phyloP scores from a whole-genome alignment of 2,797 vertebrate species.

The Mus minutoides region DNA sequence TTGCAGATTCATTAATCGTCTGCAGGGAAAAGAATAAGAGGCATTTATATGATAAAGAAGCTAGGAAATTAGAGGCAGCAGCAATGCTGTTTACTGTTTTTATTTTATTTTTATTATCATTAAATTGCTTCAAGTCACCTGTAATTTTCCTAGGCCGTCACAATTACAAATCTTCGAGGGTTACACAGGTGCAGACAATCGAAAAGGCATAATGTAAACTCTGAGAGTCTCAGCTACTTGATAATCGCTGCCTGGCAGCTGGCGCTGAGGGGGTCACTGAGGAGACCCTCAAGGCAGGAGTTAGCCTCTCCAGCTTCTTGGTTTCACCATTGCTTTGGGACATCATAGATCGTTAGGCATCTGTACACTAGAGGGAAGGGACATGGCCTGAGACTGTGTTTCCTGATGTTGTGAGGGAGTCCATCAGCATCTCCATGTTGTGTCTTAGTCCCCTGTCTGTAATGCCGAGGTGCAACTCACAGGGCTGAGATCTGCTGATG shows the following conservation, averaged over 20 bases:
- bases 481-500: not conserved
- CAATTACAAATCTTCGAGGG: slow-evolving; percentile 83
- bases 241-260: not conserved
- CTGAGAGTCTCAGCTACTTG: not conserved
- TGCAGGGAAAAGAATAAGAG: slow-evolving; percentile 67
- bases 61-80: slow-evolving; percentile 81
- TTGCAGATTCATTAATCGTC: slow-evolving; percentile 61
- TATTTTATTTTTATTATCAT: slow-evolving; percentile 86
- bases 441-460: not conserved
- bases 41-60: slow-evolving; percentile 83
- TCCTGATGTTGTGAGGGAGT: not conserved
- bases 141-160: slow-evolving; percentile 83
- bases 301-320: not conserved
- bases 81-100: slow-evolving; percentile 84
- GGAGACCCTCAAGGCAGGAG: not conserved
- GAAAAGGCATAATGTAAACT: slow-evolving; percentile 68
- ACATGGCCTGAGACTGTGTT: not conserved
- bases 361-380: not conserved
- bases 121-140: slow-evolving; percentile 87
- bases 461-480: not conserved
- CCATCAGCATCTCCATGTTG: not conserved
- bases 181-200: slow-evolving; percentile 47
- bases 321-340: not conserved
- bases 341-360: not conserved
- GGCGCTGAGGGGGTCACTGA: not conserved